Evolutionary conservation across 2,888 invertebrate genomes (phyloP), one percentile per base, ranked within the genome.

Genomic region (Timema podura): DNA sequence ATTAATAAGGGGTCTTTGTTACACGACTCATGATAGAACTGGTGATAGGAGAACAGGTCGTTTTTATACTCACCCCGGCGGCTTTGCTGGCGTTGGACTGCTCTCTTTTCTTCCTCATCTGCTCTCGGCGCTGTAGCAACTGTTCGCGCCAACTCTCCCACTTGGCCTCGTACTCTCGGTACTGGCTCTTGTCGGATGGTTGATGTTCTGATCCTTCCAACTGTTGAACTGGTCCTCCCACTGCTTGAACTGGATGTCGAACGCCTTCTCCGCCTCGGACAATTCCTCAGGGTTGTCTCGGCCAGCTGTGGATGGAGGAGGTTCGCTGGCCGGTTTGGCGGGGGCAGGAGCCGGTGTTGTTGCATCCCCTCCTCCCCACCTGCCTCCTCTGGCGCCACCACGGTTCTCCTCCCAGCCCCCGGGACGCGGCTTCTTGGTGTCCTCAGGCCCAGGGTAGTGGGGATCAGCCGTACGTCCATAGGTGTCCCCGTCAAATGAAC

Each of bases 201-300:
- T 92, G 49, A 89, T 90, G 83, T 96, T 96, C 78, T 95, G 92
- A 73, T 89, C 88, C 79, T 92, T 93, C 96, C 96, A 96, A 76
- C 91, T 91, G 77, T 91, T 89, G 80, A 95, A 96, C 80, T 96
- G 93, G 75, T 91, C 88, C 81, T 95, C 95, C 96, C 96, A 96
- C 78, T 93, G 90, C 77, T 89, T 87, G 79, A 96, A 96, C 80
- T 96, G 93, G 73, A 90, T 88, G 79, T 94, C 93, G 82, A 96
- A 96, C 71, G 90, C 89, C 79, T 89, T 89, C 81, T 95, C 94
- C 76, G 93, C 92, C 75, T 87, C 86, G 0, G 85, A 83, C 57
- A 85, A 75, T 68, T 82, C 75, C 51, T 74, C 74, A 13, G 72
- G 68, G 68, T 72, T 70, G 46, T 72, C 70, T 66, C 70, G 67